Base-by-base conservation (phyloP, 1,140 invertebrate genomes). In the Drosophila teissieri region DNA sequence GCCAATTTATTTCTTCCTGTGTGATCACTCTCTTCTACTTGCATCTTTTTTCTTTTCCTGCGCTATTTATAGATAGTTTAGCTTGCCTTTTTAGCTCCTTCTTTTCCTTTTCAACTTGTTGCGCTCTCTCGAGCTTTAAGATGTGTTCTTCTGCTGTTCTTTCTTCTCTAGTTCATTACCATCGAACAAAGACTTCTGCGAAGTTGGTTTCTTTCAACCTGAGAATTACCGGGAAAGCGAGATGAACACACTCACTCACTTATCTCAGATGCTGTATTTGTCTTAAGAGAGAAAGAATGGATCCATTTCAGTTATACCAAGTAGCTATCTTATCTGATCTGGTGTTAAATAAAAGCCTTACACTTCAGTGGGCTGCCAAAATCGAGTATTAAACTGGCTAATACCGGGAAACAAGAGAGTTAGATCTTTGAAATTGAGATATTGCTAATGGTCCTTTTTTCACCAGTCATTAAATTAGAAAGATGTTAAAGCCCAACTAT, bases 1-100 rank as follows among this genome's bases (percentile, higher is more conserved):
- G 2, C 15, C 2, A 17, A 19, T 19, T 17, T 0, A 24, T 10
- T 15, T 31, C 4, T 10, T 51, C 15, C 27, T 51, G 24, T 51
- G 15, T 34, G 36, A 19, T 54, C 24, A 65, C 49, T 65, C 65
- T 65, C 15, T 40, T 24, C 46, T 34, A 54, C 45, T 51, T 61
- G 57, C 36, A 24, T 31, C 31, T 54, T 24, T 24, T 24, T 17
- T 65, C 27, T 15, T 57, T 53, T 36, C 34, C 34, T 19, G 15
- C 34, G 45, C 72, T 76, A 58, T 67, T 67, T 75, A 58, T 75
- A 75, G 53, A 48, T 52, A 45, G 51, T 64, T 63, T 73, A 48
- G 42, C 24, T 14, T 60, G 45, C 14, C 58, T 27, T 27, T 44
- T 34, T 19, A 19, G 31, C 58, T 52, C 39, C 56, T 52, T 75